Base-by-base conservation (phyloP, 2,113 vertebrate species). In the Nerophis lumbriciformis region DNA sequence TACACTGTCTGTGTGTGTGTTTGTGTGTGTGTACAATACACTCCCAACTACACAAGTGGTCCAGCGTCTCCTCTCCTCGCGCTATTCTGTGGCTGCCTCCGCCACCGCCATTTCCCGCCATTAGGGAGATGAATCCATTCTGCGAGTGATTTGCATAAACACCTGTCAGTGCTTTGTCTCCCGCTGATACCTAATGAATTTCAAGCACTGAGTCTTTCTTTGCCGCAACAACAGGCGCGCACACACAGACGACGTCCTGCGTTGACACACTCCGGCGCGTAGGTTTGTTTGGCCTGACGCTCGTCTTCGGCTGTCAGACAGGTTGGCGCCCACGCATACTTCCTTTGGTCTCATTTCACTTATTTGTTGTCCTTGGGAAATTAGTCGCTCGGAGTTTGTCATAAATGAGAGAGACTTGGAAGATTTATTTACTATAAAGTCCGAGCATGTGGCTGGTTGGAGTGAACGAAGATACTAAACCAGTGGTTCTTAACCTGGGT, bases 91-190 rank as follows among this genome's bases (percentile, higher is more conserved):
- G 70, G 68, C 80, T 64, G 81, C 77, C 80, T 81, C 80, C 39
- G 6, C 39, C 39, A 81, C 80, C 39, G 6, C 39, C 39, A 81
- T 79, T 84, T 87, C 67, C 68, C 72, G 12, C 78, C 73, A 81
- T 87, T 86, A 82, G 76, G 49, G 69, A 83, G 77, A 87, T 81
- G 71, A 85, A 87, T 84, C 72, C 68, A 75, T 79, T 80, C 56
- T 45, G 54, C 77, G 13, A 75, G 47, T 68, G 65, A 89, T 89
- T 88, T 87, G 79, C 88, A 88, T 88, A 85, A 89, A 89, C 88
- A 89, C 85, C 85, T 89, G 85, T 85, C 84, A 79, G 74, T 85
- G 79, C 83, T 85, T 88, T 84, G 86, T 85, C 83, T 82, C 85
- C 84, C 73, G 77, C 86, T 81, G 85, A 76, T 86, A 83, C 78